Percentiles rank a stretch among this genome's conserved stretches.
Evolutionary conservation across 2,797 vertebrate genomes (phyloP).

Genomic region (Enteromius viviparus): DNA sequence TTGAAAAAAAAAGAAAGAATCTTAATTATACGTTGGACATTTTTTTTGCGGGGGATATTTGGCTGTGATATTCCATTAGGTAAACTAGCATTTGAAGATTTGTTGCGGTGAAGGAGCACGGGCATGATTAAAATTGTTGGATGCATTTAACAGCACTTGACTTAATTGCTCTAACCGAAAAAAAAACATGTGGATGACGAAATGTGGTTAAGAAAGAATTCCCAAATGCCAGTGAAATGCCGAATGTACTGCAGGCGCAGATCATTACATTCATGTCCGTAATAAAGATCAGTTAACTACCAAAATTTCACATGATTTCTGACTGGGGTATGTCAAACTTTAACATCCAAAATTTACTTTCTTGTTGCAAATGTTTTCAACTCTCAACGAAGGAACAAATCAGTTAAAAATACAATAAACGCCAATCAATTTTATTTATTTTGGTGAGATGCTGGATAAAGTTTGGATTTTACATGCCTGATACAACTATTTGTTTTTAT

Average conservation of each 20-base stretch:
- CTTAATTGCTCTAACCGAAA: conserved; percentile 75
- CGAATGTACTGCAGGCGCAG: conserved; percentile 81
- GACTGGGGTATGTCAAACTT: conserved; percentile 59
- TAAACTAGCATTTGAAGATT: conserved; percentile 51
- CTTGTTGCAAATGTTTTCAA: conserved; percentile 36
- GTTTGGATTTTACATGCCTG: neutral
- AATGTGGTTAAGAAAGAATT: conserved; percentile 70
- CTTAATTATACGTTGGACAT: conserved; percentile 16
- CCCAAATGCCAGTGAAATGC: conserved; percentile 79
- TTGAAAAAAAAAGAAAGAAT: neutral
- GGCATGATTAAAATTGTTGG: conserved; percentile 67
- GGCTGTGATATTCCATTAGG: conserved; percentile 39
- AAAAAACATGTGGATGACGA: conserved; percentile 61
- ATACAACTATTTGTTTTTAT: too few species aligned
- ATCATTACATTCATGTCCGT: conserved; percentile 81
- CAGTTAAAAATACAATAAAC: conserved; percentile 2
- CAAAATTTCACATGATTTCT: conserved; percentile 67
- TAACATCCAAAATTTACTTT: conserved; percentile 36
- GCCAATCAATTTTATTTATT: neutral
- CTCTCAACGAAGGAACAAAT: conserved; percentile 7
- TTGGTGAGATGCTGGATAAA: neutral
- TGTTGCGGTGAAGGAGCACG: conserved; percentile 65
- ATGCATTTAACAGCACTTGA: conserved; percentile 80
- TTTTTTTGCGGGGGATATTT: conserved; percentile 25
- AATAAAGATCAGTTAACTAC: conserved; percentile 82